Evolutionary conservation across 2,888 invertebrate species (phyloP).

Genomic region (Tipula helvola): DNA sequence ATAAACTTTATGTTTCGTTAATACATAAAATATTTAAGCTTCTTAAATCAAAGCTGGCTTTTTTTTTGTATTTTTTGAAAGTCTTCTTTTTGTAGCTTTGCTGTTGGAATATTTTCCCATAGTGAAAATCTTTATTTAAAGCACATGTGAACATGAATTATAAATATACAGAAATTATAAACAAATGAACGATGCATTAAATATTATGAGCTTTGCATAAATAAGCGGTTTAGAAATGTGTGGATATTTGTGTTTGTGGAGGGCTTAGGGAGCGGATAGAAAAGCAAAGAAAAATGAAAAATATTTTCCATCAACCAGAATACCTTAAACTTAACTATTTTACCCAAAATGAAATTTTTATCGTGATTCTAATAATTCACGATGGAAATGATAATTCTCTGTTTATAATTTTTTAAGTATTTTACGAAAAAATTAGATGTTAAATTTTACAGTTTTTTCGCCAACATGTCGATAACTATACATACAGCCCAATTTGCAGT

Average conservation of each 20-base stretch:
- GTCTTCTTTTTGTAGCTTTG: neutral
- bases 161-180: neutral
- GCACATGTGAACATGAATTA: neutral
- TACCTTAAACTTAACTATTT: no score
- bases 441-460: no score
- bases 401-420: no score
- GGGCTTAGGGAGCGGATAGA: neutral
- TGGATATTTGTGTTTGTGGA: neutral
- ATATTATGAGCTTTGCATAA: neutral
- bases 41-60: neutral
- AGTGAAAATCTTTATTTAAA: neutral
- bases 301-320: no score
- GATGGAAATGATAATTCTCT: no score
- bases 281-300: no score
- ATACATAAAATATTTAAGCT: neutral
- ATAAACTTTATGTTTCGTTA: neutral
- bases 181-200: neutral
- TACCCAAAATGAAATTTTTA: no score
- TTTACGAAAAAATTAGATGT: no score
- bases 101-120: neutral
- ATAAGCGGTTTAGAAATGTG: neutral
- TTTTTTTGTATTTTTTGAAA: neutral
- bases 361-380: no score
- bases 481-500: no score
- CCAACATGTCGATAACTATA: no score